These are phyloP conservation scores for Gadus macrocephalus DNA, from an alignment of 2,113 vertebrate species.

Conservation along the genomic window DNA sequence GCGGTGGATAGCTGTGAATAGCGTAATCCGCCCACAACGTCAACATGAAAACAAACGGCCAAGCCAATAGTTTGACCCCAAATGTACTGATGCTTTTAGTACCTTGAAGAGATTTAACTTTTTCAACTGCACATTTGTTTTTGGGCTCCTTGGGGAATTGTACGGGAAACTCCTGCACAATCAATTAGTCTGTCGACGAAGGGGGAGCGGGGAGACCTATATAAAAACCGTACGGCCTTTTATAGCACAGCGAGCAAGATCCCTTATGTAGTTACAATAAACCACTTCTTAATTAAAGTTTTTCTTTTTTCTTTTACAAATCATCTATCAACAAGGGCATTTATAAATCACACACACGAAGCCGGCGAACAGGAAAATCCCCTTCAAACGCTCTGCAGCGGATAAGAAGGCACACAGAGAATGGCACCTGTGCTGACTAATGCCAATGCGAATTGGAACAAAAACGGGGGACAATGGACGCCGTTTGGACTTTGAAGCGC, in stretches of 20 bases:
- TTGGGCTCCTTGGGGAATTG: too few species aligned
- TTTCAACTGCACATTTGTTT: too few species aligned
- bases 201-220: background rate
- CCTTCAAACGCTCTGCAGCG: slow-evolving; percentile 53
- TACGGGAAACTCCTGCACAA: too few species aligned
- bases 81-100: too few species aligned
- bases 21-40: too few species aligned
- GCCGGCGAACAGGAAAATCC: slow-evolving; percentile 60
- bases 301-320: slow-evolving; percentile 18
- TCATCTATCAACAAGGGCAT: slow-evolving; percentile 57
- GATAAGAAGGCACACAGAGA: slow-evolving; percentile 47
- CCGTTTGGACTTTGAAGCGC: slow-evolving; percentile 9
- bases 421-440: slow-evolving; percentile 63
- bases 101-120: too few species aligned
- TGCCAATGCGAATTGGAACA: slow-evolving; percentile 68
- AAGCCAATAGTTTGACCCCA: too few species aligned
- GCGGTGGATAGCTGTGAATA: too few species aligned
- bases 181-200: too few species aligned
- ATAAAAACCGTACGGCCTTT: background rate
- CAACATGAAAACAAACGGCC: too few species aligned
- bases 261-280: slow-evolving; percentile 25
- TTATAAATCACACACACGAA: slow-evolving; percentile 28
- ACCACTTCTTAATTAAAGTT: slow-evolving; percentile 19
- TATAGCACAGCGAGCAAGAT: slow-evolving; percentile 2
- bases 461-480: slow-evolving; percentile 57